Evolutionary conservation across 2,888 invertebrate genomes (phyloP).

Genomic region (Palloptera scutellata): DNA sequence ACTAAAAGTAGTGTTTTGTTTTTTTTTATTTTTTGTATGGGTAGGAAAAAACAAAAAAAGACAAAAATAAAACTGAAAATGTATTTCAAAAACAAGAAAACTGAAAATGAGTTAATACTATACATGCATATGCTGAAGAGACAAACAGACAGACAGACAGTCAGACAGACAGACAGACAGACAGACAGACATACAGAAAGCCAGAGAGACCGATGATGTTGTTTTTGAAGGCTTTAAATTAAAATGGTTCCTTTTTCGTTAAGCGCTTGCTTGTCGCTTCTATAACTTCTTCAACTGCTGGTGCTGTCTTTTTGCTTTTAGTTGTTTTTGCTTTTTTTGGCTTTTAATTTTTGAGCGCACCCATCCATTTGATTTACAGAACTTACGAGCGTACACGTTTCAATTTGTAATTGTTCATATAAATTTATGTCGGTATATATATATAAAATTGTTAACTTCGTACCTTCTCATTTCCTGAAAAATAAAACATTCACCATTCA

Average conservation of each 20-base stretch:
- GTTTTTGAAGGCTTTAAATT: slow-evolving; percentile 13
- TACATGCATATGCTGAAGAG: neutral
- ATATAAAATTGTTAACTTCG: neutral
- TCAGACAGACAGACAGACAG: too few species aligned
- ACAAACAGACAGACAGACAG: too few species aligned
- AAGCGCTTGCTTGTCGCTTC: neutral
- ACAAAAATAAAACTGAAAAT: too few species aligned
- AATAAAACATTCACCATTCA: neutral
- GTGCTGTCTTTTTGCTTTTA: neutral
- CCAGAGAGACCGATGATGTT: too few species aligned
- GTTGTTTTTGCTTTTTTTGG: too few species aligned
- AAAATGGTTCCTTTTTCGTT: slow-evolving; percentile 19
- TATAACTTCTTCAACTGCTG: neutral
- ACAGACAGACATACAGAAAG: neutral
- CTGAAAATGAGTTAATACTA: slow-evolving; percentile 6
- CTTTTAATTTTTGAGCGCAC: neutral
- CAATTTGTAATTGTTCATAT: slow-evolving; percentile 14
- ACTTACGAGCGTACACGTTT: slow-evolving; percentile 17
- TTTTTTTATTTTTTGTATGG: too few species aligned
- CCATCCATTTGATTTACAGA: slow-evolving; percentile 1
- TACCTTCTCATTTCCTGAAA: neutral
- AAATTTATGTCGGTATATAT: neutral
- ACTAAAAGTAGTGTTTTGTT: too few species aligned
- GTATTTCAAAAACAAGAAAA: neutral
- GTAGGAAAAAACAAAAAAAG: too few species aligned